A percentile compares a stretch with the other conserved stretches of the same genome.
phyloP scores from a whole-genome alignment of 2,888 invertebrate genomes.

The Leptopilina syphax region DNA sequence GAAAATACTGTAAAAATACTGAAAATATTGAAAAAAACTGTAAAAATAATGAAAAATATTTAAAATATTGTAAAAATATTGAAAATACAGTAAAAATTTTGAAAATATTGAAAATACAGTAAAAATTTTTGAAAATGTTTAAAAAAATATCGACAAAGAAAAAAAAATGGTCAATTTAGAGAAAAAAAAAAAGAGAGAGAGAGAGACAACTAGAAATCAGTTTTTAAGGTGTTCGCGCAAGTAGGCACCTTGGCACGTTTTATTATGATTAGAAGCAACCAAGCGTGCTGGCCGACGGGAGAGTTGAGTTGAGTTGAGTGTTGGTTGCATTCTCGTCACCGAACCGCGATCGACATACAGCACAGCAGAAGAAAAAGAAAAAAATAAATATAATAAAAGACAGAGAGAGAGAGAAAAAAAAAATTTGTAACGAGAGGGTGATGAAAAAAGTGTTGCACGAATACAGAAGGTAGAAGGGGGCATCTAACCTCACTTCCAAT shows the following conservation, averaged over 20 bases:
- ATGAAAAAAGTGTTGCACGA: background rate
- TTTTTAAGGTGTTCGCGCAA: constrained; percentile 68
- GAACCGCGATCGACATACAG: constrained; percentile 19
- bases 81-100: too few species aligned
- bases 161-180: too few species aligned
- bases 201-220: constrained; percentile 69
- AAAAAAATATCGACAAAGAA: too few species aligned
- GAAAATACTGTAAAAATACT: too few species aligned
- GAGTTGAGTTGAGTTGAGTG: constrained; percentile 11
- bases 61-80: too few species aligned
- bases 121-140: too few species aligned
- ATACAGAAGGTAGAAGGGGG: background rate
- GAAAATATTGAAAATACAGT: too few species aligned
- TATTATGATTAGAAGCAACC: constrained; percentile 75
- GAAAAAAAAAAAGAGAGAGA: too few species aligned
- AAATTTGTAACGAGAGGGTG: too few species aligned
- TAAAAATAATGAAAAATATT: too few species aligned
- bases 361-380: background rate
- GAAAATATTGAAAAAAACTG: too few species aligned
- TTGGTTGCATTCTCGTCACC: constrained; percentile 55
- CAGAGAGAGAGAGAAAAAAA: background rate
- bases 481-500: constrained; percentile 64
- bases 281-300: constrained; percentile 67
- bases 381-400: constrained; percentile 11
- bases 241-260: constrained; percentile 74